phyloP scores from a whole-genome alignment of 2,888 invertebrate species.

The Scaptodrosophila latifasciaeformis region DNA sequence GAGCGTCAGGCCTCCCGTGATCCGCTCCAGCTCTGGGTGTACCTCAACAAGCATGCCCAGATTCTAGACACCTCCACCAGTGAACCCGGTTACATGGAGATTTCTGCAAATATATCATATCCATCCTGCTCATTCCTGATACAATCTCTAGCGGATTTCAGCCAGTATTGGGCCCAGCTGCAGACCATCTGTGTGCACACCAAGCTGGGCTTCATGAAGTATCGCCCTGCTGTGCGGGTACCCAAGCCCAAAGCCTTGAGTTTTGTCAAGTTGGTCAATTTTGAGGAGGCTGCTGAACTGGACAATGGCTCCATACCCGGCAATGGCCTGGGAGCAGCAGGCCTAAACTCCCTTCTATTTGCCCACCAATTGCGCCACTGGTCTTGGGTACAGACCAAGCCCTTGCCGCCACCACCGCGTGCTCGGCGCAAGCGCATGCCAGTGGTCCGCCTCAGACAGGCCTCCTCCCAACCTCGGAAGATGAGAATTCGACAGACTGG shows the following conservation, averaged over 20 bases:
- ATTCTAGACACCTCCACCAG: slow-evolving; percentile 82
- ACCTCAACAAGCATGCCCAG: slow-evolving; percentile 79
- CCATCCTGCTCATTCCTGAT: slow-evolving; percentile 78
- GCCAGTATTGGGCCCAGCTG: slow-evolving; percentile 82
- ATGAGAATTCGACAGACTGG: background rate
- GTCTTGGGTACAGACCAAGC: slow-evolving; percentile 75
- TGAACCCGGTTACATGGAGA: slow-evolving; percentile 78
- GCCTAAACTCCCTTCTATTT: slow-evolving; percentile 83
- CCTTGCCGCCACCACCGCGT: slow-evolving; percentile 21
- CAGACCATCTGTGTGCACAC: slow-evolving; percentile 82
- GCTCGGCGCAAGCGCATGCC: slow-evolving; percentile 27
- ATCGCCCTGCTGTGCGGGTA: slow-evolving; percentile 3
- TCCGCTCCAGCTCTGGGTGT: slow-evolving; percentile 81
- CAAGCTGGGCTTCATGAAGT: slow-evolving; percentile 75
- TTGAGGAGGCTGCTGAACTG: slow-evolving; percentile 66
- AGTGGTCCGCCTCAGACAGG: slow-evolving; percentile 10
- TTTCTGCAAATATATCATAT: slow-evolving; percentile 78
- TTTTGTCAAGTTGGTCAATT: slow-evolving; percentile 46
- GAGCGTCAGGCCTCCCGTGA: slow-evolving; percentile 79
- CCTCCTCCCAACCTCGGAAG: slow-evolving; percentile 18
- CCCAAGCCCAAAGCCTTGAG: slow-evolving; percentile 20
- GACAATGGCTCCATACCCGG: slow-evolving; percentile 82
- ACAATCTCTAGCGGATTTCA: slow-evolving; percentile 76
- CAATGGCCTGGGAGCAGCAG: slow-evolving; percentile 80
- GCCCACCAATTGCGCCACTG: slow-evolving; percentile 81